Evolutionary conservation across 2,797 vertebrate species (phyloP).

Genomic region (Choloepus didactylus): DNA sequence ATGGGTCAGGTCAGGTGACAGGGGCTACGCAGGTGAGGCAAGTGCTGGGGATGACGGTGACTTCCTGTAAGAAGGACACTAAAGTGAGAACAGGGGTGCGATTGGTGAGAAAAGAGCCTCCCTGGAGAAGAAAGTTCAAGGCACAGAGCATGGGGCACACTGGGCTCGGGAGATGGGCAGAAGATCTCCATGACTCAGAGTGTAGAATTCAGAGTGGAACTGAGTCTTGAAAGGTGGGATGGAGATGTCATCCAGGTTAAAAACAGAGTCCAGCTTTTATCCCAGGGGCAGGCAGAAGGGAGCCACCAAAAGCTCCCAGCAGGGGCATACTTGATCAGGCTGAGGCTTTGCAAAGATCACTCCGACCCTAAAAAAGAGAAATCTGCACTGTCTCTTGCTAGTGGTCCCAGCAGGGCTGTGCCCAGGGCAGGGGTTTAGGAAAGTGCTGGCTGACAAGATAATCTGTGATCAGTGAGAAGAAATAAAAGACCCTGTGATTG

Average conservation of each 20-base stretch:
- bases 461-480: not conserved
- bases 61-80: not conserved
- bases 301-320: not conserved
- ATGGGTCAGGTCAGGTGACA: not conserved
- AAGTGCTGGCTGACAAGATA: not conserved
- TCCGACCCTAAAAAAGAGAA: not conserved
- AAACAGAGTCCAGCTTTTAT: not conserved
- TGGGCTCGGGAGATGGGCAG: accelerated
- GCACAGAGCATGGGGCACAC: accelerated
- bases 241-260: not conserved
- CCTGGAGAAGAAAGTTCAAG: not conserved
- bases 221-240: not conserved
- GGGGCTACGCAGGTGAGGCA: not conserved
- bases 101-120: not conserved
- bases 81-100: accelerated
- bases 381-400: not conserved
- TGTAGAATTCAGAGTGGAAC: not conserved
- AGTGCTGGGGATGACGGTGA: not conserved
- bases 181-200: not conserved
- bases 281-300: not conserved
- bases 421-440: not conserved
- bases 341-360: not conserved
- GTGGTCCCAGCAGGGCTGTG: accelerated
- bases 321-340: not conserved
- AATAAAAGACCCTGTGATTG: not conserved